Evolutionary conservation across 2,113 vertebrate species (phyloP).

Genomic region (Bombycilla garrulus): DNA sequence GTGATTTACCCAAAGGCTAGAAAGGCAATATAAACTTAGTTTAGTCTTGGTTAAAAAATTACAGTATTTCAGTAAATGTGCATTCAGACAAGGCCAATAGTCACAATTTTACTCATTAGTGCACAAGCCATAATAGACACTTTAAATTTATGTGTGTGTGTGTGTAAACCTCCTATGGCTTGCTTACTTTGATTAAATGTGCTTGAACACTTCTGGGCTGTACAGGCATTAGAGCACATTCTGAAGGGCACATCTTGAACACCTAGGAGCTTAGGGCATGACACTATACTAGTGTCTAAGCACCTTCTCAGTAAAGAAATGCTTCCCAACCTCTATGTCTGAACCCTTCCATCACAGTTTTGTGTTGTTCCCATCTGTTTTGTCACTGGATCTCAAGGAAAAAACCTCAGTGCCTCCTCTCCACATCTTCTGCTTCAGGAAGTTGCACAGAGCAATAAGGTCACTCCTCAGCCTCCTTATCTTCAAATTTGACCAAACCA

Average conservation of each 20-base stretch:
- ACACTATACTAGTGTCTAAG: background rate
- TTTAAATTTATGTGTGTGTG: too few relatives aligned
- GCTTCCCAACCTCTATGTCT: background rate
- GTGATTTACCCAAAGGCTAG: background rate
- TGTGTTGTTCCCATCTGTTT: background rate
- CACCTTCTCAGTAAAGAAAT: background rate
- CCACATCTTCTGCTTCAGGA: background rate
- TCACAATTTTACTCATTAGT: background rate
- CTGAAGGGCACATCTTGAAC: background rate
- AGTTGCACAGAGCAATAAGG: background rate
- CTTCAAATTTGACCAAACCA: background rate
- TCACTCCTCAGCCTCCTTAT: background rate
- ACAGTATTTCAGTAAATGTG: background rate
- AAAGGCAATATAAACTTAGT: background rate
- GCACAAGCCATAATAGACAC: background rate
- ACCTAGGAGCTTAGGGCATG: rapidly evolving
- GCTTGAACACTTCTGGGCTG: background rate
- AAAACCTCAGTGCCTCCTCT: background rate
- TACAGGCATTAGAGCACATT: background rate
- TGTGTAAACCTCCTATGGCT: background rate
- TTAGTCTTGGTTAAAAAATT: background rate
- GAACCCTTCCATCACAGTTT: background rate
- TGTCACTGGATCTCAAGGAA: background rate
- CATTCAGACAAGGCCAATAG: background rate
- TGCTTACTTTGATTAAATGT: background rate